These are phyloP conservation scores for Tinea semifulvella DNA, from an alignment of 2,888 invertebrate species.

Conservation along the genomic window DNA sequence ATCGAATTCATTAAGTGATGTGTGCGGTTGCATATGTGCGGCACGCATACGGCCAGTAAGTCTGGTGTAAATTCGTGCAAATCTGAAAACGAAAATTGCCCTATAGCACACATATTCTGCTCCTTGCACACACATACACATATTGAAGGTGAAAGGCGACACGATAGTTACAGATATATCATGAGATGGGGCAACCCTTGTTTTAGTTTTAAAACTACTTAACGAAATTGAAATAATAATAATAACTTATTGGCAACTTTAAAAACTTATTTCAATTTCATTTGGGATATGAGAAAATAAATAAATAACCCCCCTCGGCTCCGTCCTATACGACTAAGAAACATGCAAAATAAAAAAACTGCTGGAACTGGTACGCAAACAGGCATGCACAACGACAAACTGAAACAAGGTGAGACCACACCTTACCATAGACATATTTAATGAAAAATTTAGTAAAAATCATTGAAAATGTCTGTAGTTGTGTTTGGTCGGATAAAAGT, in stretches of 20 bases:
- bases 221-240: slow-evolving; percentile 2
- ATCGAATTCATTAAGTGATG: slow-evolving; percentile 61
- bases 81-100: slow-evolving; percentile 68
- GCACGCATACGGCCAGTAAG: slow-evolving; percentile 67
- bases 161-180: slow-evolving; percentile 63
- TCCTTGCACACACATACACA: slow-evolving; percentile 9
- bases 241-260: no score
- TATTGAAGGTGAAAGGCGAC: slow-evolving; percentile 36
- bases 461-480: neutral
- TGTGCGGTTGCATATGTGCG: slow-evolving; percentile 67
- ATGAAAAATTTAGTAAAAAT: neutral
- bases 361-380: slow-evolving; percentile 57
- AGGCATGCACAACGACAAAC: slow-evolving; percentile 57
- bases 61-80: slow-evolving; percentile 67
- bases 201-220: slow-evolving; percentile 36
- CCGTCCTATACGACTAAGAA: slow-evolving; percentile 45
- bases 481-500: slow-evolving; percentile 20
- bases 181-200: slow-evolving; percentile 68
- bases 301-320: slow-evolving; percentile 34
- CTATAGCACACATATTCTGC: slow-evolving; percentile 63
- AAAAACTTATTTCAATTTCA: slow-evolving; percentile 10
- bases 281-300: slow-evolving; percentile 18
- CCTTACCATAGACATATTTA: neutral
- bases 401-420: neutral
- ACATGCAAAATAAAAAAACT: slow-evolving; percentile 55